Conservation (phyloP, 2,113 vertebrate species). For the Raja brachyura region DNA sequence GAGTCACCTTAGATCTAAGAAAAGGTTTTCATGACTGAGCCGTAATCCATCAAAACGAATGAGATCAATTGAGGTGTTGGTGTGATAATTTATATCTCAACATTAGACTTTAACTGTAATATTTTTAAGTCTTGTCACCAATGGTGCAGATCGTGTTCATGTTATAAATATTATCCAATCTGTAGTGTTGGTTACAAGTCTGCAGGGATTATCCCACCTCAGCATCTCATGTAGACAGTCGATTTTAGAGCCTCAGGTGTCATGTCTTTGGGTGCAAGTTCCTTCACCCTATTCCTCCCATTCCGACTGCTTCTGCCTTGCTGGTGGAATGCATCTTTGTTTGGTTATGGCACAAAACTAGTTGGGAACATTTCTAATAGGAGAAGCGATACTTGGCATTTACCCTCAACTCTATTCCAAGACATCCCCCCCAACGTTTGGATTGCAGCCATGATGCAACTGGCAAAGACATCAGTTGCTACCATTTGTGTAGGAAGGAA, state of each 20-base stretch:
- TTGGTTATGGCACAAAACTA: not conserved
- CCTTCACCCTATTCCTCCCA: not conserved
- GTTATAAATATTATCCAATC: not conserved
- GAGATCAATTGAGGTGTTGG: not conserved
- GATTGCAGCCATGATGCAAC: not conserved
- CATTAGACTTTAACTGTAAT: not conserved
- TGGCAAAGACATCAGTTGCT: not conserved
- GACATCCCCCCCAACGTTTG: not conserved
- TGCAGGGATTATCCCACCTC: not conserved
- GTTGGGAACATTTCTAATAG: not conserved
- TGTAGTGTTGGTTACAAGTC: not conserved
- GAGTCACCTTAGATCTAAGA: not conserved
- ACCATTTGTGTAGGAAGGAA: too few species aligned
- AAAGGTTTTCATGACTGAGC: not conserved
- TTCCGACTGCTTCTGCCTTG: not conserved
- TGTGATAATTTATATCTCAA: not conserved
- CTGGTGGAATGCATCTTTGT: too few species aligned
- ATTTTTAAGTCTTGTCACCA: conserved; percentile 15
- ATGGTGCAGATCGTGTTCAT: not conserved
- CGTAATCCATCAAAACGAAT: not conserved
- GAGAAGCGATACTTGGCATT: not conserved
- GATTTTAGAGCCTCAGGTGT: not conserved
- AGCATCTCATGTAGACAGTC: not conserved
- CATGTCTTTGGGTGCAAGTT: not conserved
- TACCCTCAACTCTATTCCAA: not conserved